Base-by-base conservation (phyloP, 2,113 vertebrate genomes). In the Lates calcarifer region DNA sequence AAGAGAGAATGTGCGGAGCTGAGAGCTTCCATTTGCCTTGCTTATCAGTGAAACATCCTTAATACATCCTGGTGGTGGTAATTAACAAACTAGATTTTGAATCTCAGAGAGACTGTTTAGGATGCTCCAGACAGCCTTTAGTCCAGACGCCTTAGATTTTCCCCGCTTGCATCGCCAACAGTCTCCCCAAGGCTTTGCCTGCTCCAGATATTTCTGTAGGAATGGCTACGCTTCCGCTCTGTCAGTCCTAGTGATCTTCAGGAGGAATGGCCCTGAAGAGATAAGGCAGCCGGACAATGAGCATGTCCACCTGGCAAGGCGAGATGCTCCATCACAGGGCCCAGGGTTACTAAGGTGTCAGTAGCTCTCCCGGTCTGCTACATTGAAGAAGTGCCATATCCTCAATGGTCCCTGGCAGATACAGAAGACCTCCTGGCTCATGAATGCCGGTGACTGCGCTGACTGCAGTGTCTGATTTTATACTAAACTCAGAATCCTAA, bases 251-350 rank as follows among this genome's bases (percentile, higher is more conserved):
- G 53, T 90, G 87, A 91, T 92, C 89, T 92, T 84, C 89, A 79
- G 89, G 70, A 85, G 75, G 76, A 90, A 86, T 85, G 91, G 90
- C 86, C 83, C 85, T 18, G 85, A 78, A 76, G 80, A 92, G 91
- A 93, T 92, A 92, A 93, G 89, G 82, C 87, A 47, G 81, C 78
- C 39, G 81, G 86, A 93, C 92, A 93, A 93, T 91, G 89, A 87
- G 84, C 83, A 47, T 70, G 90, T 92, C 90, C 89, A 85, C 85
- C 82, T 88, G 87, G 81, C 74, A 62, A 35, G 77, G 57, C 0
- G 28, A 63, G 85, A 86, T 78, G 84, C 90, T 91, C 84, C 88
- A 87, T 94, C 93, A 91, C 81, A 12, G 49, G 56, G 77, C 73
- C 53, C 61, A 0, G 66, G 90, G 88, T 88, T 77, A 84, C 41